Evolutionary conservation across 2,113 vertebrate species (phyloP).

Genomic region (Copsychus sechellarum): DNA sequence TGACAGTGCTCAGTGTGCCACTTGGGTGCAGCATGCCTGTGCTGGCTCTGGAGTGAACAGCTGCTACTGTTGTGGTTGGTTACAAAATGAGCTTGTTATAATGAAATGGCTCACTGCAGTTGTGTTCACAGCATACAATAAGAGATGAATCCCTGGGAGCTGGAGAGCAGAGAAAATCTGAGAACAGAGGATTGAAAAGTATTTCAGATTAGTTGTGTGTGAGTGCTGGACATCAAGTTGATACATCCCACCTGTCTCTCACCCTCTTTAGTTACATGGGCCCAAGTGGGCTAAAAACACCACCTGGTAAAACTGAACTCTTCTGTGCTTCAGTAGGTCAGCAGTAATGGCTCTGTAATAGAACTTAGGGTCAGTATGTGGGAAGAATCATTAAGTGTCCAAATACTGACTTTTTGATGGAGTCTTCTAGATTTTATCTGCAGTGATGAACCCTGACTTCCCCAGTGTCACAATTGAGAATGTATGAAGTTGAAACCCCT

Average conservation of each 20-base stretch:
- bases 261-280: not conserved
- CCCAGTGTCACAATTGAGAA: not conserved
- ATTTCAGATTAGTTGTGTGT: not conserved
- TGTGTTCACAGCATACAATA: not conserved
- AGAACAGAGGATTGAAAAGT: not conserved
- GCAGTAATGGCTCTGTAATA: not conserved
- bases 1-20: not conserved
- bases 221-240: not conserved
- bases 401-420: not conserved
- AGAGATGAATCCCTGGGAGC: not conserved
- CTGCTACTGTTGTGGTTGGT: conserved; percentile 26
- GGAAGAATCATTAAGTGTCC: not conserved
- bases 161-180: not conserved
- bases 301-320: not conserved
- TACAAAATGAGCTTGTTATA: conserved; percentile 24
- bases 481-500: not conserved
- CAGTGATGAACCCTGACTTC: not conserved
- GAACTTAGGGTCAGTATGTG: not conserved
- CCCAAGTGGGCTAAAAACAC: not conserved
- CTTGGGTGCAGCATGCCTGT: not conserved
- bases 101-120: not conserved
- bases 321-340: not conserved
- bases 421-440: not conserved
- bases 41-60: conserved; percentile 8
- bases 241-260: not conserved